Conservation (phyloP, 64 coral and sea anemone species). For the Platygyra sinensis region DNA sequence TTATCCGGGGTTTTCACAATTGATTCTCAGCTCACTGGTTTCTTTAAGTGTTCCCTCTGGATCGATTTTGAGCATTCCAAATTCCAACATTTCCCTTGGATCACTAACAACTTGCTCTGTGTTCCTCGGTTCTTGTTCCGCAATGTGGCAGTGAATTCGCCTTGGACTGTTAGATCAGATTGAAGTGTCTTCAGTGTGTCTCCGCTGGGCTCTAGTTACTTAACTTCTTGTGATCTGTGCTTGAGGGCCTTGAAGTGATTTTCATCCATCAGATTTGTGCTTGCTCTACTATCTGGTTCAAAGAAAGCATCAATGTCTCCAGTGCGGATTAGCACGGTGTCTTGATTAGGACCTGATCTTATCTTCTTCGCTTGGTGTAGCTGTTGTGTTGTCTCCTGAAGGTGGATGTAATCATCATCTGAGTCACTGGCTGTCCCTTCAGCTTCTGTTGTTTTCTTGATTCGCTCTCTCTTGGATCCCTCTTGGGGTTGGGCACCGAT, state of each 20-base stretch:
- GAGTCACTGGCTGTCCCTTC: conserved; percentile 38
- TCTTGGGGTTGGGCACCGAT: no score
- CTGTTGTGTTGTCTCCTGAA: conserved; percentile 48
- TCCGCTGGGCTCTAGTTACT: conserved; percentile 7
- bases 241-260: conserved; percentile 81
- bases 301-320: no score
- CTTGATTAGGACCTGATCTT: conserved; percentile 37
- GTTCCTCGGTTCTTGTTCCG: no score
- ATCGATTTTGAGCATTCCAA: no score
- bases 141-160: no score
- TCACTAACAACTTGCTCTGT: no score
- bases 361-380: conserved; percentile 55
- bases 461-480: conserved; percentile 1
- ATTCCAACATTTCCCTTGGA: no score
- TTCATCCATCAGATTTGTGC: conserved; percentile 78
- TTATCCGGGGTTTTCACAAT: no score
- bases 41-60: no score
- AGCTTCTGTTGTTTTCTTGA: neutral
- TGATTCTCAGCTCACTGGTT: no score
- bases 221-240: conserved; percentile 75
- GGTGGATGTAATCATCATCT: conserved; percentile 44
- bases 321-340: conserved; percentile 55
- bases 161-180: no score
- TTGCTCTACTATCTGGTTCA: conserved; percentile 59
- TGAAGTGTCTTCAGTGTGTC: no score